Base-by-base conservation (phyloP, 2,888 invertebrate genomes). In the Microplitis manilae region DNA sequence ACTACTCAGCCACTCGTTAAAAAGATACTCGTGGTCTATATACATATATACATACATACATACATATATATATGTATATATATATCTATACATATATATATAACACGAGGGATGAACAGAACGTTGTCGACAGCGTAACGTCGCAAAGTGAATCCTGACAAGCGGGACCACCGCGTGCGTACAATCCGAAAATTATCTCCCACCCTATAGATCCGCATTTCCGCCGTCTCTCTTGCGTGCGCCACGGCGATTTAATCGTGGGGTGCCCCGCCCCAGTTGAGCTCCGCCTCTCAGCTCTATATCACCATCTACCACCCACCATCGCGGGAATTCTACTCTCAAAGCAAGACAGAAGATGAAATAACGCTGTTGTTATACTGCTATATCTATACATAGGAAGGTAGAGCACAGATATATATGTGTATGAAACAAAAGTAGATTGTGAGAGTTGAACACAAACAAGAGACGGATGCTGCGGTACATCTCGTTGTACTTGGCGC, bases 111-210 rank as follows among this genome's bases (percentile, higher is more conserved):
- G 65, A 30, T 60, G 9, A 62, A 72, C 40, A 17, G 17, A 62
- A 61, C 69, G 68, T 40, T 5, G 60, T 71, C 15, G 69, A 70
- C 84, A 83, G 82, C 84, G 86, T 84, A 84, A 83, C 82, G 84
- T 83, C 83, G 84, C 84, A 83, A 85, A 87, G 85, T 87, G 87
- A 85, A 81, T 83, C 81, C 81, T 75, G 75, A 77, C 73, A 79
- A 73, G 79, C 73, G 77, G 73, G 74, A 65, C 72, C 73, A 80
- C 77, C 77, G 77, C 71, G 77, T 62, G 73, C 76, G 79, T 78
- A 65, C 68, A 73, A 73, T 30, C 77, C 79, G 68, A 80, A 78
- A 80, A 79, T 76, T 68, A 75, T 73, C 80, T 78, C 75, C 78
- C 77, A 69, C 74, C 70, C 64, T 62, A 39, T 6, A 39, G 40